Base-by-base conservation (phyloP, 2,888 invertebrate genomes). In the Drosophila fulvimacula region DNA sequence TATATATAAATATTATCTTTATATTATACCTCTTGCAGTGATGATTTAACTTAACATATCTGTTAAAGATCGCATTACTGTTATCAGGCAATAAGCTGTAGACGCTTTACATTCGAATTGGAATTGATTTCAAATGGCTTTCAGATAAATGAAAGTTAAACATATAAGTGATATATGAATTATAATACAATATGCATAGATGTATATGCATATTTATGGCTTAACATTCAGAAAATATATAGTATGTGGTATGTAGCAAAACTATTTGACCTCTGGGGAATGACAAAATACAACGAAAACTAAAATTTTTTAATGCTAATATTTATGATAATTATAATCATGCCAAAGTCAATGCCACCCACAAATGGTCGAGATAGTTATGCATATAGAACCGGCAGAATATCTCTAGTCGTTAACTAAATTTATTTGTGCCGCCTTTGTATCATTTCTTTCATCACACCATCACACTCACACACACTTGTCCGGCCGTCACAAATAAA, bases 391-490 rank as follows among this genome's bases (percentile, higher is more conserved):
- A 42, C 62, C 52, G 52, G 57, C 62, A 19, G 32, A 64, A 51
- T 62, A 63, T 71, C 65, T 65, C 51, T 73, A 73, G 70, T 59
- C 70, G 65, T 70, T 70, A 80, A 80, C 74, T 86, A 63, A 69
- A 80, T 81, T 69, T 72, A 73, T 84, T 76, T 79, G 62, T 80
- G 72, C 69, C 42, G 76, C 70, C 65, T 82, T 78, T 81, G 70
- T 73, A 89, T 83, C 72, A 84, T 78, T 81, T 83, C 79, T 89
- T 89, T 76, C 82, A 82, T 66, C 87, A 55, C 48, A 57, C 38
- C 81, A 76, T 64, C 80, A 51, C 46, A 56, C 38, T 65, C 41
- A 46, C 49, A 62, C 48, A 67, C 42, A 36, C 49, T 74, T 69
- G 82, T 74, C 82, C 82, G 85, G 64, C 70, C 75, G 59, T 70